Conservation (phyloP, 2,797 vertebrate genomes). For the Syngnathus acus region DNA sequence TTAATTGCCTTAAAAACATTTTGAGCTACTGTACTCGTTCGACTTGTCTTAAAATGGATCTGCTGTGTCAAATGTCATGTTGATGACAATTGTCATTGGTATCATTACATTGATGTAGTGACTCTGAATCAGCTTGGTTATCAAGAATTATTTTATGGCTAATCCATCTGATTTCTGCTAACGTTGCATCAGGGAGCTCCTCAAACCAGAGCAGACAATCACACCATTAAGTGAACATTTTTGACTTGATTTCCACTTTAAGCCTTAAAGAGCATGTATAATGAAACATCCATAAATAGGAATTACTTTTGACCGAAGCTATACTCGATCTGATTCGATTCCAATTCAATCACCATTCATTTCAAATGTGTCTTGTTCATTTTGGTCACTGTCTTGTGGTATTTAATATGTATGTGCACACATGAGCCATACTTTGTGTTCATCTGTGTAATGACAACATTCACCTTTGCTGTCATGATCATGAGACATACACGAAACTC, state of each 20-base stretch:
- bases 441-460: constrained; percentile 27
- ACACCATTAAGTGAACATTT: not conserved
- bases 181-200: not conserved
- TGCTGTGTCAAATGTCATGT: not conserved
- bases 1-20: constrained; percentile 7
- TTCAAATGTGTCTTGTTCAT: not conserved
- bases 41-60: not conserved
- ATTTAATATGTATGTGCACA: constrained; percentile 3
- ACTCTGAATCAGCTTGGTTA: not conserved
- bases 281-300: not conserved
- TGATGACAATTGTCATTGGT: not conserved
- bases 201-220: constrained; percentile 2
- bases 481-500: constrained; percentile 27
- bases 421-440: constrained; percentile 32
- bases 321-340: not conserved
- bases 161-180: not conserved
- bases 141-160: not conserved
- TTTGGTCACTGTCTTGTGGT: not conserved
- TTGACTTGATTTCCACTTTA: not conserved
- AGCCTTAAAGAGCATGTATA: not conserved
- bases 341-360: not conserved
- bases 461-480: constrained; percentile 32
- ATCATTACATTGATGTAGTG: not conserved
- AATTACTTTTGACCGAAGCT: constrained; percentile 1
- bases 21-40: constrained; percentile 2